Base-by-base conservation (phyloP, 2,113 vertebrate species). In the Petromus typicus region DNA sequence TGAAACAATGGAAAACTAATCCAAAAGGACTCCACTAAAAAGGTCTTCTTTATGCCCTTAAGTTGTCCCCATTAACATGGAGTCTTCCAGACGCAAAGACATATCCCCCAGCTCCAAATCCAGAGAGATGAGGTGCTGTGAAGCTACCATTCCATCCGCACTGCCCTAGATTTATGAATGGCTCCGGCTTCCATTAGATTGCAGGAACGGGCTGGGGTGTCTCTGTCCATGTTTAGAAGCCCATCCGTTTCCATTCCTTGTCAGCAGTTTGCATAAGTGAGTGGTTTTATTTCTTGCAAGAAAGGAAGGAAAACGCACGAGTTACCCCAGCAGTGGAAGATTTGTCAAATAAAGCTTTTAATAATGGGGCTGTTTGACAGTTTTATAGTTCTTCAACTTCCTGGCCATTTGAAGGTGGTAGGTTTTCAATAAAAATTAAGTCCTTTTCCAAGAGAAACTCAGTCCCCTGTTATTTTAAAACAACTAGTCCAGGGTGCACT, bases 351-450 rank as follows among this genome's bases (percentile, higher is more conserved):
- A 98, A 98, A 98, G 98, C 98, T 98, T 98, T 98, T 98, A 98
- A 98, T 98, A 99, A 98, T 98, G 97, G 97, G 97, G 93, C 97
- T 98, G 97, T 98, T 98, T 98, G 98, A 98, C 98, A 98, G 98
- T 98, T 98, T 98, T 98, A 98, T 98, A 98, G 98, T 98, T 97
- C 98, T 97, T 98, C 98, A 98, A 98, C 98, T 98, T 97, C 97
- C 17, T 0, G 89, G 93, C 98, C 98, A 98, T 98, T 98, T 98
- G 98, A 98, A 98, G 98, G 98, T 98, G 98, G 98, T 98, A 98
- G 98, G 97, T 98, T 98, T 98, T 98, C 98, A 98, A 98, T 98
- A 98, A 98, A 98, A 99, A 98, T 98, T 98, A 98, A 98, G 98
- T 98, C 97, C 97, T 98, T 98, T 98, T 98, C 98, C 96, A 97